phyloP scores from a whole-genome alignment of 2,797 vertebrate species.

The Emydoidea blandingii region DNA sequence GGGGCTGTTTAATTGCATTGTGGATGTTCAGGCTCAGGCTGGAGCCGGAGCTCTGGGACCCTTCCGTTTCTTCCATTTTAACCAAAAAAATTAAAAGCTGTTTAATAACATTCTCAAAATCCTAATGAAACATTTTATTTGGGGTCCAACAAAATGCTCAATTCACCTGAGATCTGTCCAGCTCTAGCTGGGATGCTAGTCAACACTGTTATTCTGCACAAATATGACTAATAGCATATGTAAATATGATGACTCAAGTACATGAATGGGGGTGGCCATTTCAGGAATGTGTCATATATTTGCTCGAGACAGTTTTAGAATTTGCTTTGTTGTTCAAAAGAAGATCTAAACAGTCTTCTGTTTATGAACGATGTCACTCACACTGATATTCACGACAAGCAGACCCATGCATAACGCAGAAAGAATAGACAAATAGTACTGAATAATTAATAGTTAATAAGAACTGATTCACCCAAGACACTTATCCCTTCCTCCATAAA shows the following conservation, averaged over 20 bases:
- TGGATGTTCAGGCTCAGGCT: too few species aligned
- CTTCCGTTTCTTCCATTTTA: not conserved
- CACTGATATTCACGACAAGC: constrained; percentile 5
- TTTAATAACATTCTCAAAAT: not conserved
- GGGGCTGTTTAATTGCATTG: too few species aligned
- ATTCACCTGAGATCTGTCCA: not conserved
- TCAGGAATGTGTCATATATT: not conserved
- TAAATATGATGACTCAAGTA: not conserved
- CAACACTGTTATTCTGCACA: not conserved
- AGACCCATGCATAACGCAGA: constrained; percentile 45
- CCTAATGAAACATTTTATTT: not conserved
- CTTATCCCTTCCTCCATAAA: constrained; percentile 32
- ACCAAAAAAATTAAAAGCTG: not conserved
- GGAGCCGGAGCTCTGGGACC: not conserved
- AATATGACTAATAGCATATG: not conserved
- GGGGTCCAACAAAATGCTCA: not conserved
- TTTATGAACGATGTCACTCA: constrained; percentile 55
- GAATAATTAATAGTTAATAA: constrained; percentile 45
- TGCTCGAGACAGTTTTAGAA: constrained; percentile 6
- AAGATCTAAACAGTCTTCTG: constrained; percentile 39
- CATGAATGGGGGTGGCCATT: not conserved
- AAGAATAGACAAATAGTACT: not conserved
- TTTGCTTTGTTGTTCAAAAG: constrained; percentile 37
- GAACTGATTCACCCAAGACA: constrained; percentile 29
- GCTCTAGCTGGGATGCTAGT: not conserved